These are phyloP conservation scores for Oryzias melastigma DNA, from an alignment of 2,113 vertebrate genomes.

Conservation along the genomic window DNA sequence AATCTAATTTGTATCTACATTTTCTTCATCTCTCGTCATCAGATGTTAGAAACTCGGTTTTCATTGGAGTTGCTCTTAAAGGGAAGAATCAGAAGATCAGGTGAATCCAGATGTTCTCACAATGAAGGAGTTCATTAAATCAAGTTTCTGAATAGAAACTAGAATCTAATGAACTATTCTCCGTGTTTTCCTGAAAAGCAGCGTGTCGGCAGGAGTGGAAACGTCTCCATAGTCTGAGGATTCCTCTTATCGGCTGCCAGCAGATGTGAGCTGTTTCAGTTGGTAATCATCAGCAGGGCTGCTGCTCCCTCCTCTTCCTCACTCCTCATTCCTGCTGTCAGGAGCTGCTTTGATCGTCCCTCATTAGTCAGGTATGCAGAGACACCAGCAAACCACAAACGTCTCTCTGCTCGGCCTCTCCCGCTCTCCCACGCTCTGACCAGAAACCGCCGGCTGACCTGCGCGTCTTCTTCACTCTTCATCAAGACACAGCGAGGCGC, in stretches of 20 bases:
- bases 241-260: neutral
- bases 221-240: neutral
- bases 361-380: conserved; percentile 77
- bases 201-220: neutral
- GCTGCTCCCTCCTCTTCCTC: conserved; percentile 32
- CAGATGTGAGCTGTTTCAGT: neutral
- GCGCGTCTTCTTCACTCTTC: conserved; percentile 60
- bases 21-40: too few species aligned
- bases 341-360: conserved; percentile 62
- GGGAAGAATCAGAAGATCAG: too few species aligned
- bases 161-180: too few species aligned
- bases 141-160: too few species aligned
- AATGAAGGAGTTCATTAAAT: too few species aligned
- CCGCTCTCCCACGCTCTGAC: conserved; percentile 54
- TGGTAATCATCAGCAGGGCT: neutral
- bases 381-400: conserved; percentile 50
- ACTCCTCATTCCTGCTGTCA: conserved; percentile 70
- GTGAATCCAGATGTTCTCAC: too few species aligned
- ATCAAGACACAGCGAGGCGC: conserved; percentile 53
- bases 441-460: conserved; percentile 60
- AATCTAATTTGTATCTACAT: too few species aligned
- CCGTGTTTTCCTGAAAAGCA: neutral
- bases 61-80: too few species aligned
- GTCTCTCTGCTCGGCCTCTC: conserved; percentile 34
- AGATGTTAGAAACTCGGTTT: too few species aligned